Percentiles rank a stretch among this genome's conserved stretches.
These are phyloP conservation scores for Troilus luridus DNA, from an alignment of 2,888 invertebrate genomes.

Conservation along the genomic window DNA sequence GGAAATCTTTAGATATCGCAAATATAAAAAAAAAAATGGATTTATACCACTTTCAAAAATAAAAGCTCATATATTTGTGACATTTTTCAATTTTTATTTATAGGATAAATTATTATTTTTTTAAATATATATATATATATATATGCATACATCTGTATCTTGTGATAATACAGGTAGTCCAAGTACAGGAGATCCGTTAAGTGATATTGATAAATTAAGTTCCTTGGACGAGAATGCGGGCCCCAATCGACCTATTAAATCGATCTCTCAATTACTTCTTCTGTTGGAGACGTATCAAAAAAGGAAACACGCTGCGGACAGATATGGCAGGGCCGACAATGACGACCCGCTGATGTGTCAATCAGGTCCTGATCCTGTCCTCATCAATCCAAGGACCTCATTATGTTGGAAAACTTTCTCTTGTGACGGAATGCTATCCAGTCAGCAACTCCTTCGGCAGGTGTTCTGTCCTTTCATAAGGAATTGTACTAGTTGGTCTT, in stretches of 20 bases:
- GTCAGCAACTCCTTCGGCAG: background rate
- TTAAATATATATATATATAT: no score
- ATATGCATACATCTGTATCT: no score
- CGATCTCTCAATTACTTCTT: background rate
- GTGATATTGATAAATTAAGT: background rate
- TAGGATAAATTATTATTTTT: no score
- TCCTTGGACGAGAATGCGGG: background rate
- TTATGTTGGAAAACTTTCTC: slow-evolving; percentile 12
- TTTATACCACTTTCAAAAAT: no score
- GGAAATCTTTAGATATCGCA: no score
- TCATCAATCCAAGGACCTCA: background rate
- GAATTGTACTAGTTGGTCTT: background rate
- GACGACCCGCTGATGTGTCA: background rate
- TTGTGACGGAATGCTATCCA: background rate
- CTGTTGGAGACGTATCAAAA: background rate
- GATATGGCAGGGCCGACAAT: background rate
- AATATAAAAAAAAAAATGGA: no score
- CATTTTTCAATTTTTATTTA: no score
- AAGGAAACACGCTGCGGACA: background rate
- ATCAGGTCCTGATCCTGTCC: background rate
- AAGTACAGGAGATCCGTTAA: background rate
- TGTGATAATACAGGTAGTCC: background rate
- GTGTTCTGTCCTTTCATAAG: background rate
- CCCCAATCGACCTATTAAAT: background rate
- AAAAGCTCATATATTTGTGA: no score